These are phyloP conservation scores for Pristionchus entomophagus DNA, from an alignment of 2,888 invertebrate species.

Conservation along the genomic window DNA sequence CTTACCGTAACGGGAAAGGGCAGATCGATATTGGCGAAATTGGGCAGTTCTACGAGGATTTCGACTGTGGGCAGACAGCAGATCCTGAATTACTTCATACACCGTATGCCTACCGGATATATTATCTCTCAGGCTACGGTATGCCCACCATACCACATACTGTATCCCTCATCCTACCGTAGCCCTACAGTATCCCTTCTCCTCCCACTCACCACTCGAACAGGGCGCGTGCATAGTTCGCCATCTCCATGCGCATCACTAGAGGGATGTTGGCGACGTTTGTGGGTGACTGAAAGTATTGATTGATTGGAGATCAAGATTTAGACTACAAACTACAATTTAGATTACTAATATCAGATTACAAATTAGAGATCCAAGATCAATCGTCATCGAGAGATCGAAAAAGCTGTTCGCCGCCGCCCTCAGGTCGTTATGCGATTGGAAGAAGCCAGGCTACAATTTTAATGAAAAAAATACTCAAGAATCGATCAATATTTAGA, in stretches of 20 bases:
- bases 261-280: background rate
- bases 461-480: background rate
- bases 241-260: background rate
- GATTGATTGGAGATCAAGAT: background rate
- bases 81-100: background rate
- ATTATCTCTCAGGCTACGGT: no score
- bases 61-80: conserved; percentile 11
- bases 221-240: background rate
- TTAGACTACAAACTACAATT: background rate
- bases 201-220: conserved; percentile 34
- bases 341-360: no score
- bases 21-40: background rate
- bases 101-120: background rate
- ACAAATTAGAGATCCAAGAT: no score
- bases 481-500: background rate
- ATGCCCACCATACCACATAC: background rate
- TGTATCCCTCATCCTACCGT: background rate
- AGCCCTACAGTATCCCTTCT: background rate
- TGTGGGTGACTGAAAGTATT: background rate
- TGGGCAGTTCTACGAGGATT: background rate
- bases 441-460: background rate
- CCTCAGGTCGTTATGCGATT: background rate
- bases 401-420: background rate
- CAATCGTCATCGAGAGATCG: background rate
- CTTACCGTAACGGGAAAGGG: conserved; percentile 38